Percentiles rank a stretch among this genome's conserved stretches.
These are phyloP conservation scores for Eubucco bourcierii DNA, from an alignment of 2,113 vertebrate genomes.

Conservation along the genomic window DNA sequence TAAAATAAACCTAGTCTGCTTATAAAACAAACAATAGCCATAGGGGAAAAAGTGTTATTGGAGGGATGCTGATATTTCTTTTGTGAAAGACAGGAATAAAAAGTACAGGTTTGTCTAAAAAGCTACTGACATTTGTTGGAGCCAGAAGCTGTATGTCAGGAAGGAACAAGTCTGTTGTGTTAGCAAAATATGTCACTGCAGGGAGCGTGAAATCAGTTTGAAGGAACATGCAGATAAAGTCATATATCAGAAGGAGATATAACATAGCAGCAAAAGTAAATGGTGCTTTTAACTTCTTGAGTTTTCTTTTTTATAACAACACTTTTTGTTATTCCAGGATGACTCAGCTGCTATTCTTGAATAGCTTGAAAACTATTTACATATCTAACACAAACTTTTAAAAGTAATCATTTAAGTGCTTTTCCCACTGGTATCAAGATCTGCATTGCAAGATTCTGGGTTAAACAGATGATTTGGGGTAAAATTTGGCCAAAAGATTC, in stretches of 20 bases:
- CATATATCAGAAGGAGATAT: not conserved
- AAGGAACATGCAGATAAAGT: constrained; percentile 52
- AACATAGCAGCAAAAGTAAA: not conserved
- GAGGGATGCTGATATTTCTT: constrained; percentile 23
- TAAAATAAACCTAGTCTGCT: constrained; percentile 7
- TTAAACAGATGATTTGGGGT: not conserved
- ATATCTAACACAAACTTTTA: not conserved
- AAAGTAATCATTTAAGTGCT: not conserved
- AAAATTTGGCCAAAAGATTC: not conserved
- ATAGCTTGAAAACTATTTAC: not conserved
- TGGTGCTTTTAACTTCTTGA: not conserved
- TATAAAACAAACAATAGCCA: constrained; percentile 38
- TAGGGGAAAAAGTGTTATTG: not conserved
- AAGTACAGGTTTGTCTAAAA: constrained; percentile 58
- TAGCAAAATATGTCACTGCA: constrained; percentile 62
- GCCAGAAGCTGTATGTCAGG: constrained; percentile 25
- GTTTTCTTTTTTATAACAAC: not conserved
- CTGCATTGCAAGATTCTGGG: not conserved
- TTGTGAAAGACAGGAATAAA: constrained; percentile 48
- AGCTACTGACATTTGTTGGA: constrained; percentile 57
- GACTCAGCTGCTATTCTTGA: not conserved
- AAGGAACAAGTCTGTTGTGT: constrained; percentile 59
- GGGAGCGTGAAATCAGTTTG: constrained; percentile 39
- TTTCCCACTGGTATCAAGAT: not conserved
- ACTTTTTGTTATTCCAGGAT: not conserved